Base-by-base conservation (phyloP, 1,140 invertebrate species). In the Trissolcus basalis region DNA sequence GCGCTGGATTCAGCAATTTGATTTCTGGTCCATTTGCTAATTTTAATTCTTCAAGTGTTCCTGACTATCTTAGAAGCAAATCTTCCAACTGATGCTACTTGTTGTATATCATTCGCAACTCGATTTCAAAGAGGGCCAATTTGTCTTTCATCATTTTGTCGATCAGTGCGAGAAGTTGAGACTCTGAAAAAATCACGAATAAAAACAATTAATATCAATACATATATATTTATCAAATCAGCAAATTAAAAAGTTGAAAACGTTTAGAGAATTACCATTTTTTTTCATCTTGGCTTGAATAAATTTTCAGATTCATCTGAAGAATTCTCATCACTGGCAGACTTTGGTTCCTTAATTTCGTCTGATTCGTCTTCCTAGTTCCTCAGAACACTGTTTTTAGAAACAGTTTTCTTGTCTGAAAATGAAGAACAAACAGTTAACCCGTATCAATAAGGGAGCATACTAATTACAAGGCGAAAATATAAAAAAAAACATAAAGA, bases 41-140 rank as follows among this genome's bases (percentile, higher is more conserved):
- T 67, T 67, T 67, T 56, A 67, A 41, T 50, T 56, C 53, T 56
- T 67, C 63, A 12, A 56, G 14, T 10, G 45, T 11, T 56, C 45
- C 53, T 41, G 63, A 51, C 7, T 56, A 56, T 56, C 9, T 56
- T 27, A 67, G 41, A 55, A 67, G 8, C 36, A 67, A 67, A 41
- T 67, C 53, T 33, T 67, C 53, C 36, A 67, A 56, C 15, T 67
- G 51, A 13, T 49, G 51, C 35, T 19, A 0, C 35, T 50, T 56
- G 16, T 67, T 43, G 33, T 19, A 45, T 33, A 67, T 43, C 33
- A 55, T 43, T 55, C 14, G 49, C 15, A 67, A 49, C 63, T 67
- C 41, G 36, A 11, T 0, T 9, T 65, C 51, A 33, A 49, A 35
- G 0, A 16, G 33, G 11, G 32, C n/a, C 27, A 54, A 49, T 55